Evolutionary conservation across 2,888 invertebrate species (phyloP).

Genomic region (Agrotis clavis): DNA sequence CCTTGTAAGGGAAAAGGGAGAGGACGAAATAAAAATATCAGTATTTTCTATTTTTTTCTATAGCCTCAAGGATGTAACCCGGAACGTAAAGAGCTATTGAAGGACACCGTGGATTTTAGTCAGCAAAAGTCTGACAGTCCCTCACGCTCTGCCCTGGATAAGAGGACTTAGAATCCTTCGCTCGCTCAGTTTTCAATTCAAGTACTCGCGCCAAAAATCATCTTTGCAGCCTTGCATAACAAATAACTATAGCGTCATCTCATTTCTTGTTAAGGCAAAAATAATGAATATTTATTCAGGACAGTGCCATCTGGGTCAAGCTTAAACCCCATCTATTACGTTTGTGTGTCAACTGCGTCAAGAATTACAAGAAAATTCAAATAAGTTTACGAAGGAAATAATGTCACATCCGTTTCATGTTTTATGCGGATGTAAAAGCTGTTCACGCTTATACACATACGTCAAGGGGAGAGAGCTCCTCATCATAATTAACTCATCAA

Average conservation of each 20-base stretch:
- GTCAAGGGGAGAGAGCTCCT: slow-evolving; percentile 11
- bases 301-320: background rate
- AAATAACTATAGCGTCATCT: no score
- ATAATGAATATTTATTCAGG: background rate
- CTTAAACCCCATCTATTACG: background rate
- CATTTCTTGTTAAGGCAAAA: background rate
- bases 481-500: slow-evolving; percentile 58
- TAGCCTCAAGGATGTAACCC: no score
- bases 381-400: background rate
- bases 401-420: background rate
- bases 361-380: background rate
- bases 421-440: slow-evolving; percentile 16
- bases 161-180: no score
- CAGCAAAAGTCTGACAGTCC: no score
- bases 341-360: background rate
- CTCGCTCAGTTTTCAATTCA: no score
- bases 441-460: slow-evolving; percentile 4
- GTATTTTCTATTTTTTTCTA: slow-evolving; percentile 1
- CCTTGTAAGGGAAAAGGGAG: no score
- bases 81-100: no score
- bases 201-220: no score
- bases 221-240: no score
- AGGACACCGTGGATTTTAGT: no score
- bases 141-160: no score
- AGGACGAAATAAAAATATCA: background rate